These are phyloP conservation scores for Bursaphelenchus okinawaensis DNA, from an alignment of 2,888 invertebrate genomes.

Conservation along the genomic window DNA sequence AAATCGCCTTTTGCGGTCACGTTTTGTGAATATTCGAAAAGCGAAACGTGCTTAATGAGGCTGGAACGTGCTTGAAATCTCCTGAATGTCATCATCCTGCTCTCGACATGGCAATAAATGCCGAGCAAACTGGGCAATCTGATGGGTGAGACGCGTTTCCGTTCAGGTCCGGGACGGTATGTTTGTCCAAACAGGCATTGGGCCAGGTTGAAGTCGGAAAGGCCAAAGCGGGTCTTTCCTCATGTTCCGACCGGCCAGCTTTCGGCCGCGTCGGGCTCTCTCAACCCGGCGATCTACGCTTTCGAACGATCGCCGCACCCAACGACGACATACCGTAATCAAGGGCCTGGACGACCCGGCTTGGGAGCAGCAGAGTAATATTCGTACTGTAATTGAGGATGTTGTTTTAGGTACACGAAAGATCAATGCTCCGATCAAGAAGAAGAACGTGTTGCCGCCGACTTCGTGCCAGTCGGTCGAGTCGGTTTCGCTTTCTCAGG, in stretches of 20 bases:
- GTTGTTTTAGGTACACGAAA: not conserved
- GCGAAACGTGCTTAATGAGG: no score
- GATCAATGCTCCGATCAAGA: not conserved
- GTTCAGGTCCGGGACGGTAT: no score
- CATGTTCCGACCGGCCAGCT: conserved; percentile 10
- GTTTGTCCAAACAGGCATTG: not conserved
- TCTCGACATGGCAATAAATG: not conserved
- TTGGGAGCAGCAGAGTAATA: not conserved
- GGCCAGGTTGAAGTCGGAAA: not conserved
- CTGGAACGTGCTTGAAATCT: no score
- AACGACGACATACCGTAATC: not conserved
- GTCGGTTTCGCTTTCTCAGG: not conserved
- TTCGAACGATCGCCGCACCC: not conserved
- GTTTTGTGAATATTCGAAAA: no score
- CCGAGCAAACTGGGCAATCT: not conserved
- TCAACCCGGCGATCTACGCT: conserved; percentile 9
- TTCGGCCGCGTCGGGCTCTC: not conserved
- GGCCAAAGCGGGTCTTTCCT: not conserved
- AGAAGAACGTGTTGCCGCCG: not conserved
- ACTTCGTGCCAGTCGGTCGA: not conserved
- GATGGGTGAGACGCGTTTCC: not conserved
- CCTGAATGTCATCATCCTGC: no score
- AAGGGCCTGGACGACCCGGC: not conserved
- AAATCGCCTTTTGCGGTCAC: no score
- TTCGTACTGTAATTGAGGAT: not conserved